A percentile compares a stretch with the other conserved stretches of the same genome.
These are phyloP conservation scores for Rhopilema esculentum DNA, from an alignment of 30 jellyfish, hydroid and myxozoan species.

Conservation along the genomic window DNA sequence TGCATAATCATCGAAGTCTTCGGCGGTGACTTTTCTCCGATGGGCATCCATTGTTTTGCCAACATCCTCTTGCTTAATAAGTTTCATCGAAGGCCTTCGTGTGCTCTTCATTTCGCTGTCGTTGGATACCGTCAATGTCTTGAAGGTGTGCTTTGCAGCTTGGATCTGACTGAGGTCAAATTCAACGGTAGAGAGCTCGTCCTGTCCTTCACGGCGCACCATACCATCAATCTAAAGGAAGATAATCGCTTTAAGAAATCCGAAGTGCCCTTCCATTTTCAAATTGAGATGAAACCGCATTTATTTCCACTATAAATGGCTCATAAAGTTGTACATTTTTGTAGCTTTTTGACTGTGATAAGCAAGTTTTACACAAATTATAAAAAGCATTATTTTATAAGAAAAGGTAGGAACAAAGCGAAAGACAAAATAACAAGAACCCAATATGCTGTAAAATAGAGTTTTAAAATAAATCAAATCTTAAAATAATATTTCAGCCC, in stretches of 20 bases:
- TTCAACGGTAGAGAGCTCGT: constrained; percentile 47
- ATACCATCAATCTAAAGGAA: constrained; percentile 47
- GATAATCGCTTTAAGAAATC: background rate
- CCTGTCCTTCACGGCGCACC: constrained; percentile 54
- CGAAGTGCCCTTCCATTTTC: background rate
- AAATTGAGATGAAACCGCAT: background rate
- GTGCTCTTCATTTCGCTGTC: background rate
- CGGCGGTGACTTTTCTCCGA: constrained; percentile 62
- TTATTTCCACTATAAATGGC: no score
- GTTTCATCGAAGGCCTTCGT: constrained; percentile 58
- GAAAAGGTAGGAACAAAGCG: no score
- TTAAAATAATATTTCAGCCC: no score
- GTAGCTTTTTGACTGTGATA: no score
- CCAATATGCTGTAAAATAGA: no score
- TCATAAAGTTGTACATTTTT: no score
- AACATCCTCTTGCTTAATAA: constrained; percentile 56
- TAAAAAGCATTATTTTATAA: no score
- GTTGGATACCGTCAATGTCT: constrained; percentile 15
- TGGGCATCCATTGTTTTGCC: constrained; percentile 61
- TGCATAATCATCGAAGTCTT: constrained; percentile 54
- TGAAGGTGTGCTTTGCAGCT: constrained; percentile 45
- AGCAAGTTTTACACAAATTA: no score
- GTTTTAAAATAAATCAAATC: no score
- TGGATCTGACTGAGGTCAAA: constrained; percentile 52
- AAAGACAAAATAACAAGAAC: no score